Conservation (phyloP, 2,888 invertebrate genomes). For the Cephus pulcher region DNA sequence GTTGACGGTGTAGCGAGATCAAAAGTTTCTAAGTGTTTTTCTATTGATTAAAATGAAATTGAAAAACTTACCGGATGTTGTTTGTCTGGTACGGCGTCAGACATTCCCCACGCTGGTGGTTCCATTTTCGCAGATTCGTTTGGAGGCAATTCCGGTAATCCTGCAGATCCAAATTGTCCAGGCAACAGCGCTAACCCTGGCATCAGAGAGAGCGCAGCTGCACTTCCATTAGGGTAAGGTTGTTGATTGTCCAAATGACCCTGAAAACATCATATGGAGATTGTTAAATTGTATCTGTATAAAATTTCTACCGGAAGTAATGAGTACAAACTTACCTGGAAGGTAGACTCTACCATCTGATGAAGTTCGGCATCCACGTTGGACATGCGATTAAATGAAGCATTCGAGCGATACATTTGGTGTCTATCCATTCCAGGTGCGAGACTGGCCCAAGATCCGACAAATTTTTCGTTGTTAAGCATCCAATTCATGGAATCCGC, state of each 20-base stretch:
- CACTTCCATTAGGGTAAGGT: constrained; percentile 61
- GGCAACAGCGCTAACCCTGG: constrained; percentile 57
- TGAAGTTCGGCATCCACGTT: constrained; percentile 65
- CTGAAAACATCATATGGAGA: constrained; percentile 27
- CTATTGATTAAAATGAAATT: not conserved
- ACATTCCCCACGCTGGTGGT: constrained; percentile 58
- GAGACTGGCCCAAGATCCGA: constrained; percentile 59
- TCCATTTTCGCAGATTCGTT: constrained; percentile 58
- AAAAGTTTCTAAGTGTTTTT: too few species aligned
- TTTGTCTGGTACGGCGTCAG: constrained; percentile 60
- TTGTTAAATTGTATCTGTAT: not conserved
- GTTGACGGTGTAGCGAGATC: too few species aligned
- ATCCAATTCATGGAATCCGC: constrained; percentile 67
- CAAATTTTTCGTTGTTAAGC: constrained; percentile 63
- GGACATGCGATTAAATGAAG: constrained; percentile 55
- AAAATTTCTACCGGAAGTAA: not conserved
- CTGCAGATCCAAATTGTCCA: constrained; percentile 55
- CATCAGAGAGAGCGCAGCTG: constrained; percentile 56
- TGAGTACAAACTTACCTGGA: constrained; percentile 57
- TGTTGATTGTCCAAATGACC: constrained; percentile 62
- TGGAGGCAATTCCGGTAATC: constrained; percentile 54
- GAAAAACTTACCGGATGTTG: constrained; percentile 56
- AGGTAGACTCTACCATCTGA: constrained; percentile 67
- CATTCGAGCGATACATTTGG: constrained; percentile 59
- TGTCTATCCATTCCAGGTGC: constrained; percentile 57